A percentile compares a stretch with the other conserved stretches of the same genome.
Evolutionary conservation across 2,113 vertebrate species (phyloP).

Genomic region (Fukomys damarensis): DNA sequence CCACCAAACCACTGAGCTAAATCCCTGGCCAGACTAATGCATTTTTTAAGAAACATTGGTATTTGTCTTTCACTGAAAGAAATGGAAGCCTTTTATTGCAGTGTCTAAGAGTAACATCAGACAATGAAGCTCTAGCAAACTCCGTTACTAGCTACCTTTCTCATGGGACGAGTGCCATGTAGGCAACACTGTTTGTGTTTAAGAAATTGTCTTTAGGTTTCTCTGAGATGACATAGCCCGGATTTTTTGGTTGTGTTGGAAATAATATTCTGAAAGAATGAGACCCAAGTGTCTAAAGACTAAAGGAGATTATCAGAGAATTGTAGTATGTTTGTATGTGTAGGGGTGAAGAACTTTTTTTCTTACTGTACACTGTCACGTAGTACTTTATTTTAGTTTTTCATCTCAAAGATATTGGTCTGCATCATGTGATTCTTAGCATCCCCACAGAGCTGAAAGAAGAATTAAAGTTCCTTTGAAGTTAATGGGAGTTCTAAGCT

Average conservation of each 20-base stretch:
- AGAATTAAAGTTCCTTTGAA: constrained; percentile 48
- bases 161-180: not conserved
- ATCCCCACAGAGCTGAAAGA: not conserved
- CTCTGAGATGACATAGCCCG: constrained; percentile 24
- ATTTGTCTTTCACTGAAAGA: constrained; percentile 9
- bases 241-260: constrained; percentile 60
- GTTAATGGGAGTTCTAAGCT: not conserved
- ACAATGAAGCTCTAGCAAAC: constrained; percentile 13
- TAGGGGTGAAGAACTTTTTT: not conserved
- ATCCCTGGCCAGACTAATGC: too few species aligned
- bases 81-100: not conserved
- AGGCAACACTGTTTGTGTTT: constrained; percentile 69
- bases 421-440: constrained; percentile 6
- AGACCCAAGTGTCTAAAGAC: not conserved
- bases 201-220: constrained; percentile 65
- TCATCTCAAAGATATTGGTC: constrained; percentile 40
- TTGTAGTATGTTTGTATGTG: not conserved
- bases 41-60: not conserved
- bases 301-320: constrained; percentile 20
- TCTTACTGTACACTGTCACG: not conserved
- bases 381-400: constrained; percentile 46
- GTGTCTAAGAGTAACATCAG: constrained; percentile 52
- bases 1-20: too few species aligned
- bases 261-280: constrained; percentile 32
- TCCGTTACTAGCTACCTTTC: not conserved